phyloP scores from a whole-genome alignment of 2,888 invertebrate species.

The Machimus atricapillus region DNA sequence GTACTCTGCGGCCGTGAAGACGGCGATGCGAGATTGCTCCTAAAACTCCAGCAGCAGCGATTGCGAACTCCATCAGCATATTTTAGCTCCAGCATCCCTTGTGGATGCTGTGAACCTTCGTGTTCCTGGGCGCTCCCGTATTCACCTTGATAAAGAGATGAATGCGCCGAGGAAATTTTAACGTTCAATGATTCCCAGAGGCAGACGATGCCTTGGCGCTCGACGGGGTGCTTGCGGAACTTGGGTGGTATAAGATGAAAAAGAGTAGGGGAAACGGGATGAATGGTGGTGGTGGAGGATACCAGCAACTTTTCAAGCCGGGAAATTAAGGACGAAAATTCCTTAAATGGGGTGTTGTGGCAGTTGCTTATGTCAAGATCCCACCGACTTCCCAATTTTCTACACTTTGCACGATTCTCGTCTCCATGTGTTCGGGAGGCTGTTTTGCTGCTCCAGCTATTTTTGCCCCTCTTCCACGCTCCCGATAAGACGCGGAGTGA shows the following conservation, averaged over 20 bases:
- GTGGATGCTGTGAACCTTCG: not conserved
- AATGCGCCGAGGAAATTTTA: not conserved
- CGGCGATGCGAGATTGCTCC: not conserved
- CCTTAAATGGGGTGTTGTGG: conserved; percentile 28
- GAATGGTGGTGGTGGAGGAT: not conserved
- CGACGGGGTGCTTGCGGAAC: not conserved
- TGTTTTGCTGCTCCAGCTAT: not conserved
- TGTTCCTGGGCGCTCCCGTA: not conserved
- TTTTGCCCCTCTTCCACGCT: not conserved
- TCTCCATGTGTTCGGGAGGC: not conserved
- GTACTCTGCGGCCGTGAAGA: not conserved
- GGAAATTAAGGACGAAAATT: conserved; percentile 26
- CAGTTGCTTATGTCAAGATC: conserved; percentile 27
- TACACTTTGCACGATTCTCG: not conserved
- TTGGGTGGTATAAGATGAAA: not conserved
- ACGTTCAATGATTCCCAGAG: not conserved
- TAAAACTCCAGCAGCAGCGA: not conserved
- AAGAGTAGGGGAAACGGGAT: not conserved
- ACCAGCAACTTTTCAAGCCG: conserved; percentile 1
- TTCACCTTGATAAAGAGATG: conserved; percentile 3
- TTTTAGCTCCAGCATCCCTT: not conserved
- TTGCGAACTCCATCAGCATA: conserved; percentile 12
- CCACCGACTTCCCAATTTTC: not conserved
- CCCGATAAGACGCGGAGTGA: not conserved
- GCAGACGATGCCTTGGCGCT: not conserved